Evolutionary conservation across 2,113 vertebrate genomes (phyloP).

Genomic region (Phrynosoma blainvillii): DNA sequence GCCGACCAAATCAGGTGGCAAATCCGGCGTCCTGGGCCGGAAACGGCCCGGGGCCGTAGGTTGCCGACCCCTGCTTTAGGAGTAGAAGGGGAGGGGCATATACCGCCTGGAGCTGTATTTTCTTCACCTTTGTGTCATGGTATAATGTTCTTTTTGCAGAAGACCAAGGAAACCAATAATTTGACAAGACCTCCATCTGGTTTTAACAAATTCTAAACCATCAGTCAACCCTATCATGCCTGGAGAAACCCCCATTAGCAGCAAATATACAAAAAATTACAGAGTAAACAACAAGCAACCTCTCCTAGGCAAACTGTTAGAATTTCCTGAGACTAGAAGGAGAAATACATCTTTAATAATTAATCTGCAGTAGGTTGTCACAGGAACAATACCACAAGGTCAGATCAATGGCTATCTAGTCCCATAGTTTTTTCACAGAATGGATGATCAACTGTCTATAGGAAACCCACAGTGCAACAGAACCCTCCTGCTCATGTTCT

Average conservation of each 20-base stretch:
- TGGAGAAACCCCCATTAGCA: neutral
- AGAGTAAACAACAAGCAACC: neutral
- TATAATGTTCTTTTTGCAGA: neutral
- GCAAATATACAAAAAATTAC: neutral
- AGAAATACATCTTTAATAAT: neutral
- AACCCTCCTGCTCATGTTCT: neutral
- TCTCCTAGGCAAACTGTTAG: neutral
- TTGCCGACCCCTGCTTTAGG: no score
- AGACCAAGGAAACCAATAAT: neutral
- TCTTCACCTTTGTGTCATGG: neutral
- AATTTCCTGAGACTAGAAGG: neutral
- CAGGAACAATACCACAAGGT: neutral
- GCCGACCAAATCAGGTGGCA: no score
- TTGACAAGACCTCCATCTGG: no score
- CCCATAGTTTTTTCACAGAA: neutral
- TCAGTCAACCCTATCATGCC: neutral
- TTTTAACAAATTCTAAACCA: neutral
- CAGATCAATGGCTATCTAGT: neutral
- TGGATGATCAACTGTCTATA: neutral
- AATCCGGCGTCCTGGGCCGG: no score
- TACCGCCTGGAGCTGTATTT: no score
- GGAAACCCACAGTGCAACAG: neutral
- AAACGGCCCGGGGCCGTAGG: no score
- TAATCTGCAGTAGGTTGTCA: neutral
- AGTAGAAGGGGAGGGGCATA: no score